Evolutionary conservation across 1,140 invertebrate species (phyloP).

Genomic region (Drosophila miranda): DNA sequence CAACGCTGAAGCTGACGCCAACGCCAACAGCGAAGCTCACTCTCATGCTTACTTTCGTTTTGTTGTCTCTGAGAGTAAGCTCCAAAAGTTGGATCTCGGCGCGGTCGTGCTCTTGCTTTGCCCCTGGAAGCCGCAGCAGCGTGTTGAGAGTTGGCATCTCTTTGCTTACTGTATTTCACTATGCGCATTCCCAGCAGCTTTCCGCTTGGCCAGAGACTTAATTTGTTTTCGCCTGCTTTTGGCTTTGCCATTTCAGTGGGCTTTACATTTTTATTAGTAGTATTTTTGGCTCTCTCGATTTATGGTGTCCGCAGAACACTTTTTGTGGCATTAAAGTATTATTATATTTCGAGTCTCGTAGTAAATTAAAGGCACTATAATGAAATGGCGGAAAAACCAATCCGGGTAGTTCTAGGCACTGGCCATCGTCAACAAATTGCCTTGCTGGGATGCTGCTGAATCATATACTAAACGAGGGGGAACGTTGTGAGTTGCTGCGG

Average conservation of each 20-base stretch:
- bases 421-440: constrained; percentile 2
- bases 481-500: too few species aligned
- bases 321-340: too few species aligned
- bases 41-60: constrained; percentile 63
- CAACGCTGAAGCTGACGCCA: constrained; percentile 15
- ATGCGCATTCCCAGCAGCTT: constrained; percentile 22
- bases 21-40: constrained; percentile 4
- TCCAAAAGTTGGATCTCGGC: constrained; percentile 32
- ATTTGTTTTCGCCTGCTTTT: constrained; percentile 40
- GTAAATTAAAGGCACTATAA: neutral
- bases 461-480: constrained; percentile 6
- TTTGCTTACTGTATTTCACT: neutral
- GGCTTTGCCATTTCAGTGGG: constrained; percentile 30
- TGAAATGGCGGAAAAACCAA: constrained; percentile 14
- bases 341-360: too few species aligned
- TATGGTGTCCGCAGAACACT: too few species aligned
- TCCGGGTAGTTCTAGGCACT: constrained; percentile 39
- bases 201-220: constrained; percentile 29
- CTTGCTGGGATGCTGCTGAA: constrained; percentile 3
- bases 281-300: constrained; percentile 20
- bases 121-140: constrained; percentile 1
- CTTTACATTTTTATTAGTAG: constrained; percentile 40
- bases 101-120: constrained; percentile 41
- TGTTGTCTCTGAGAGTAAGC: constrained; percentile 18
- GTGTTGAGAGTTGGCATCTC: constrained; percentile 20